A percentile compares a stretch with the other conserved stretches of the same genome.
phyloP scores from a whole-genome alignment of 2,113 vertebrate genomes.

The Oenanthe melanoleuca region DNA sequence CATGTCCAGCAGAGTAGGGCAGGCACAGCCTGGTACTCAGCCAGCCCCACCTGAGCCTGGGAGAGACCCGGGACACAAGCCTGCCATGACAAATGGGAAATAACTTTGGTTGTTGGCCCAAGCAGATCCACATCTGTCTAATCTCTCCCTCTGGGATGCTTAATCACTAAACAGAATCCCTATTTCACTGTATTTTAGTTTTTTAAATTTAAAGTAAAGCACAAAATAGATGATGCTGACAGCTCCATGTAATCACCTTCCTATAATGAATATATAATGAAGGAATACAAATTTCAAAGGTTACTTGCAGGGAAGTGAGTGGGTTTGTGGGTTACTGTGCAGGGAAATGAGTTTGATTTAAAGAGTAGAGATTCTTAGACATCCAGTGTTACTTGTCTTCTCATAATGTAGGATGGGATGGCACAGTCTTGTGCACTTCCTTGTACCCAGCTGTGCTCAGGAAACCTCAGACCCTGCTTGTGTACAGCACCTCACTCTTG shows the following conservation, averaged over 20 bases:
- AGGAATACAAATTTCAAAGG: neutral
- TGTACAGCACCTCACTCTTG: neutral
- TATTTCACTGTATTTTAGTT: neutral
- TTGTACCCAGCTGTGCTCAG: constrained; percentile 37
- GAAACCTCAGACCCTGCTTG: constrained; percentile 57
- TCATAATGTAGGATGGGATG: neutral
- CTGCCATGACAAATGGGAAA: neutral
- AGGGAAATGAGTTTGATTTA: neutral
- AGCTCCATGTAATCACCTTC: neutral
- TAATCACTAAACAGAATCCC: neutral
- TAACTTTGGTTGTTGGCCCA: neutral
- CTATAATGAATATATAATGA: neutral
- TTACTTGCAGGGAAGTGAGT: neutral
- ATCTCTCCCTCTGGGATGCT: neutral
- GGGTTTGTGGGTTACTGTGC: neutral
- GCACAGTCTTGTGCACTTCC: constrained; percentile 6
- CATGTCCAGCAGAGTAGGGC: fast-evolving
- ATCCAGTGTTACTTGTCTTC: neutral
- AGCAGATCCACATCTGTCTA: neutral
- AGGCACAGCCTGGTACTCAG: neutral
- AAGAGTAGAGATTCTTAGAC: constrained; percentile 4
- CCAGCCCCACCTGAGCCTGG: neutral
- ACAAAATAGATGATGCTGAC: neutral
- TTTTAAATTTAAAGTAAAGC: neutral
- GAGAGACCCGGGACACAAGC: neutral